Evolutionary conservation across 2,888 invertebrate genomes (phyloP).

Genomic region (Athripsodes cinereus): DNA sequence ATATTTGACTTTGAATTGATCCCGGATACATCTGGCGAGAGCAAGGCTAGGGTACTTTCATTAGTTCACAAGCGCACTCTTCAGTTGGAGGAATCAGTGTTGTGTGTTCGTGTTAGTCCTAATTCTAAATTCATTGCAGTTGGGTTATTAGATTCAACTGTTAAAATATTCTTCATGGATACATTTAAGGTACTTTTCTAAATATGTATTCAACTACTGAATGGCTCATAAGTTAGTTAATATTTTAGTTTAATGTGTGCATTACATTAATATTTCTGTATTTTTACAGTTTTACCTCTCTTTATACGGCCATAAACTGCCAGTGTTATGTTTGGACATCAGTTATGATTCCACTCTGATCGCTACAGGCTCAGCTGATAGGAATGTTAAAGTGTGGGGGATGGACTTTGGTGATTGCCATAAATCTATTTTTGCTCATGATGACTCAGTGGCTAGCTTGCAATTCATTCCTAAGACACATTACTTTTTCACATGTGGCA

Average conservation of each 20-base stretch:
- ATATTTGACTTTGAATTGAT: slow-evolving; percentile 92
- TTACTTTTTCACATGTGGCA: slow-evolving; percentile 88
- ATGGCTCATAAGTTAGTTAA: neutral
- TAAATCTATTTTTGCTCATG: slow-evolving; percentile 91
- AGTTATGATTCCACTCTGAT: slow-evolving; percentile 82
- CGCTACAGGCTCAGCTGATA: slow-evolving; percentile 91
- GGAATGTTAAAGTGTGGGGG: slow-evolving; percentile 97
- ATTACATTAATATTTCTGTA: no score
- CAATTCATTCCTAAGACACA: slow-evolving; percentile 89
- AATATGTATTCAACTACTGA: neutral
- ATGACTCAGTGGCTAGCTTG: slow-evolving; percentile 86
- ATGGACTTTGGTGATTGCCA: slow-evolving; percentile 99
- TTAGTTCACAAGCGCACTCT: slow-evolving; percentile 74
- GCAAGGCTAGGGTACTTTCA: slow-evolving; percentile 64
- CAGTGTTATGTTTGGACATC: slow-evolving; percentile 90
- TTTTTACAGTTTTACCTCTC: slow-evolving; percentile 77
- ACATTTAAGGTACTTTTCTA: slow-evolving; percentile 71
- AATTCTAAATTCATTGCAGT: slow-evolving; percentile 85
- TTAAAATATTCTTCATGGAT: slow-evolving; percentile 92
- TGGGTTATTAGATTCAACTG: slow-evolving; percentile 86
- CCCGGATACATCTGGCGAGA: slow-evolving; percentile 55
- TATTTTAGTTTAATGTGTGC: neutral
- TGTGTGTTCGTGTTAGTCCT: slow-evolving; percentile 77
- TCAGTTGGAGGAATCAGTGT: slow-evolving; percentile 80
- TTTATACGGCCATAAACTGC: slow-evolving; percentile 93